Percentiles rank a stretch among this genome's conserved stretches.
These are phyloP conservation scores for Tridacna gigas DNA, from an alignment of 2,888 invertebrate genomes.

Conservation along the genomic window DNA sequence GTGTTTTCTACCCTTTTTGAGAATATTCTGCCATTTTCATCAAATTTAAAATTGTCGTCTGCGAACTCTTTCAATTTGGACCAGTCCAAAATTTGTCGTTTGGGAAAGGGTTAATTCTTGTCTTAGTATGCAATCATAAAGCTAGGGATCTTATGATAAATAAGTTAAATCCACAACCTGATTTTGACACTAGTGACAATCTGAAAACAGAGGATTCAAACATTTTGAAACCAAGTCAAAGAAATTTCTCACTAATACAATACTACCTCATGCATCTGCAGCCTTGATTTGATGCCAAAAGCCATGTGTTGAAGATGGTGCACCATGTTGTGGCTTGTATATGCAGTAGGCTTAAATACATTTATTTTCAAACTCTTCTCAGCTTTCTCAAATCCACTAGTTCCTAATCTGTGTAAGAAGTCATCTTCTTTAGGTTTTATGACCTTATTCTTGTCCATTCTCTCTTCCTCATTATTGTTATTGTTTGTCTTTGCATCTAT, in stretches of 20 bases:
- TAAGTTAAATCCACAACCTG: too few relatives aligned
- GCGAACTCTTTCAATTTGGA: too few relatives aligned
- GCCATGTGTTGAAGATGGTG: conserved; percentile 14
- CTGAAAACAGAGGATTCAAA: too few relatives aligned
- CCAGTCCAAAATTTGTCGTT: too few relatives aligned
- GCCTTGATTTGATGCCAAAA: conserved; percentile 13
- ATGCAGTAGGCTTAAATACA: conserved; percentile 4
- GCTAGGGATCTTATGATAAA: too few relatives aligned
- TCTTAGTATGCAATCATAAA: too few relatives aligned
- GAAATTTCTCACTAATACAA: not conserved
- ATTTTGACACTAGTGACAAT: too few relatives aligned
- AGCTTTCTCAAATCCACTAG: not conserved
- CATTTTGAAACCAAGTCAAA: not conserved
- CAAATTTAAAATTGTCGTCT: too few relatives aligned
- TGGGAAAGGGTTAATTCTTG: not conserved
- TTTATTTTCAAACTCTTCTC: not conserved
- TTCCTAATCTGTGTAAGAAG: not conserved
- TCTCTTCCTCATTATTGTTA: not conserved
- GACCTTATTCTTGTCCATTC: not conserved
- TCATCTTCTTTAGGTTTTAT: not conserved
- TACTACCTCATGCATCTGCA: not conserved
- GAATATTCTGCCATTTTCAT: too few relatives aligned
- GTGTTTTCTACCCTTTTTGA: not conserved
- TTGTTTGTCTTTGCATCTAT: not conserved
- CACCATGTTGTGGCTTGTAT: conserved; percentile 15